Conservation (phyloP, 2,113 vertebrate genomes). For the Vulpes lagopus region DNA sequence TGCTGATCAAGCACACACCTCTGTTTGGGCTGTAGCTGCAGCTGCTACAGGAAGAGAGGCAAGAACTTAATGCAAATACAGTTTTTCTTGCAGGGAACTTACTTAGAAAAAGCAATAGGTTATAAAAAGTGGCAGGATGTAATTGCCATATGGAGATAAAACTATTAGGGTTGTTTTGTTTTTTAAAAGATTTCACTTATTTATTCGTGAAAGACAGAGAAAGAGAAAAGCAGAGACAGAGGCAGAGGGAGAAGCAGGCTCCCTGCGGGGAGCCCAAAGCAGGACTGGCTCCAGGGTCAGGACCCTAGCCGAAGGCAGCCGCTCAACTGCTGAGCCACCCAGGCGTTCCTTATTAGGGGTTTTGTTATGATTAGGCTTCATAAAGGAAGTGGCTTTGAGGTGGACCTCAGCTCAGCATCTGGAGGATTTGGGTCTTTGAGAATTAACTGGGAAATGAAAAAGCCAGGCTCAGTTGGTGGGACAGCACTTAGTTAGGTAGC, state of each 20-base stretch:
- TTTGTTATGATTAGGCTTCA: background rate
- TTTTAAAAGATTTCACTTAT: no score
- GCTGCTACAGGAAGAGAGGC: background rate
- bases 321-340: no score
- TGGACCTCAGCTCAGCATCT: background rate
- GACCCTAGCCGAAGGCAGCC: no score
- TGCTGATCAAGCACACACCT: background rate
- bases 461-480: background rate
- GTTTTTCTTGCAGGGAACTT: background rate
- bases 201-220: no score
- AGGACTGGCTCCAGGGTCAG: no score
- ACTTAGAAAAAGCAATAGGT: background rate
- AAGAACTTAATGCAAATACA: background rate
- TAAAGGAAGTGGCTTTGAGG: background rate
- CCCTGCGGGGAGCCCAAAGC: no score
- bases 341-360: background rate
- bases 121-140: background rate
- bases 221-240: no score
- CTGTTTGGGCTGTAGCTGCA: background rate
- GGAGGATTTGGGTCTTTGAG: background rate
- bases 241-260: no score
- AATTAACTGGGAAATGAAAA: conserved; percentile 4
- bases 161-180: background rate
- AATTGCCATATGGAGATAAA: background rate
- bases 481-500: background rate